Evolutionary conservation across 2,113 vertebrate genomes (phyloP).

Genomic region (Phylloscopus trochiloides): DNA sequence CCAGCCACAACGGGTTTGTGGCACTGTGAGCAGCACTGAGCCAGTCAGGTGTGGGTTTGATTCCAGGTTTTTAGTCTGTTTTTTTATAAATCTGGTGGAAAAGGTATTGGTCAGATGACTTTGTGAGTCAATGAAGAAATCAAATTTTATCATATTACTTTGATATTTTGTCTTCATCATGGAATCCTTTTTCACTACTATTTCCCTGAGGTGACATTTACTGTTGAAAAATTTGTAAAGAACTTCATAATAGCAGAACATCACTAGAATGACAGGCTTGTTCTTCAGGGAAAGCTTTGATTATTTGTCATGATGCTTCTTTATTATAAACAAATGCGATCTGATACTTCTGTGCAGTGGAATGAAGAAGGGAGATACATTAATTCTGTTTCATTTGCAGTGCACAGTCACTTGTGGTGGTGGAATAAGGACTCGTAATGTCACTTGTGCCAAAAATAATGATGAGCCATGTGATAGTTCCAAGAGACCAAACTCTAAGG

Average conservation of each 20-base stretch:
- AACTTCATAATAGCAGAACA: neutral
- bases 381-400: constrained; percentile 72
- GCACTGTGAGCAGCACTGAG: neutral
- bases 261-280: neutral
- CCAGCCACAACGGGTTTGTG: neutral
- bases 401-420: constrained; percentile 93
- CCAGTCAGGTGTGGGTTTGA: neutral
- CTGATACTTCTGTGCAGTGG: neutral
- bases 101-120: neutral
- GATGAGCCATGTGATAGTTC: constrained; percentile 77
- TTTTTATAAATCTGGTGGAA: neutral
- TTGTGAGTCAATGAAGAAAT: neutral
- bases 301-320: neutral
- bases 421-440: constrained; percentile 82
- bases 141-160: neutral
- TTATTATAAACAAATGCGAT: neutral
- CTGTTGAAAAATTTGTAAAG: neutral
- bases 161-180: neutral
- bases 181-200: neutral
- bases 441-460: constrained; percentile 81
- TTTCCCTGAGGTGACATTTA: neutral
- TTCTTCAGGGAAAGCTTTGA: neutral
- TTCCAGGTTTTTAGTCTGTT: neutral
- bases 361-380: neutral
- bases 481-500: constrained; percentile 86